Evolutionary conservation across 2,113 vertebrate genomes (phyloP), one percentile per base, ranked within the genome.

Genomic region (Cavia porcellus): DNA sequence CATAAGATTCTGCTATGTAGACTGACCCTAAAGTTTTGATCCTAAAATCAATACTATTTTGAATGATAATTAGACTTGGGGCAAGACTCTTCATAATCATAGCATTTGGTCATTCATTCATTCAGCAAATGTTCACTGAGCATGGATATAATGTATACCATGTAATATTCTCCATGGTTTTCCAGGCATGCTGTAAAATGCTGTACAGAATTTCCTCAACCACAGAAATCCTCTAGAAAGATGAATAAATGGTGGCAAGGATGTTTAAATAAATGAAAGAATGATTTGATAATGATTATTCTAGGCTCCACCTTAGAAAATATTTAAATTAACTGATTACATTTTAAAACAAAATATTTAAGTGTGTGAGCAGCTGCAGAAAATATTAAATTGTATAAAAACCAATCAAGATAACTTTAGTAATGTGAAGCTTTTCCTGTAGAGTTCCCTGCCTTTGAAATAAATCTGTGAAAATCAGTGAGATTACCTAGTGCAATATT

Each of bases 311-410:
- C 66, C 74, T 89, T 57, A 70, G 61, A 87, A 92, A 93, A 93
- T 24, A 24, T n/a, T 89, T 79, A 59, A 90, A 74, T 52, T 42
- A 38, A 42, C 3, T 45, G 7, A 86, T 94, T 79, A 38, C 35
- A 79, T 57, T 74, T 95, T 83, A 75, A 74, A 82, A 93, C 10
- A 87, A 93, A 87, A 75, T 85, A 38, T 61, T 74, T 79, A 90
- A 61, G 2, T 55, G 83, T 13, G 32, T 35, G 80, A 90, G 24
- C 20, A 95, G n/a, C 35, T 50, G 32, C 19, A 83, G 74, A 45
- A 95, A 86, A 61, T 47, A 61, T 24, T 42, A 97, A 50, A 30
- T 59, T 17, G 12, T 8, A 59, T 72, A 50, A 38, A 83, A 95
- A 66, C 25, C 10, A 19, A 66, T 77, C 7, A 47, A 66, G 62